Percentiles rank a stretch among this genome's conserved stretches.
Conservation (phyloP, 2,113 vertebrate species). For the Gymnogyps californianus region DNA sequence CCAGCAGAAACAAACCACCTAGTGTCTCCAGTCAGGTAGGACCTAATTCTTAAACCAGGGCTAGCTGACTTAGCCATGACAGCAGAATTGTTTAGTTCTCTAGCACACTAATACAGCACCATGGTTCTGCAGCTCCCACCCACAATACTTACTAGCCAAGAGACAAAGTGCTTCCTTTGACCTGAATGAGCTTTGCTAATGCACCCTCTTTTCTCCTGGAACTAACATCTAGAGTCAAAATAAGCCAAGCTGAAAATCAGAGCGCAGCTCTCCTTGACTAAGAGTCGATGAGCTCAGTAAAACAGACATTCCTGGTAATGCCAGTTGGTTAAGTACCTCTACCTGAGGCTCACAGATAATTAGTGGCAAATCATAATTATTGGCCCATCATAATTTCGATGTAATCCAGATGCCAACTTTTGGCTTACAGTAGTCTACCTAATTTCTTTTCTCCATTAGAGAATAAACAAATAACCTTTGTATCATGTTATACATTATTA, state of each 20-base stretch:
- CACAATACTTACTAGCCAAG: not conserved
- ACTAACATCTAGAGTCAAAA: not conserved
- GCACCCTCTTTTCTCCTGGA: not conserved
- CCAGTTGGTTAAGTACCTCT: not conserved
- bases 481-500: not conserved
- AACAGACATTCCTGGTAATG: not conserved
- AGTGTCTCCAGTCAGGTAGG: not conserved
- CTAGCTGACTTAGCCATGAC: not conserved
- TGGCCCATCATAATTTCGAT: not conserved
- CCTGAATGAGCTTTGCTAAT: not conserved
- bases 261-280: not conserved
- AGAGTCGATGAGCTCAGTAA: not conserved
- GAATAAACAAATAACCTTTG: not conserved
- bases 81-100: not conserved
- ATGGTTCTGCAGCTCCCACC: not conserved
- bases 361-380: not conserved
- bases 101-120: not conserved
- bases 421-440: not conserved
- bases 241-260: not conserved
- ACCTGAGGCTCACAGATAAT: not conserved
- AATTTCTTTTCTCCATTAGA: not conserved
- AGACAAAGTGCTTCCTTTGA: not conserved
- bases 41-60: constrained; percentile 2
- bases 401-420: not conserved
- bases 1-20: not conserved